These are phyloP conservation scores for Drosophila neotestacea DNA, from an alignment of 2,888 invertebrate genomes.

Conservation along the genomic window DNA sequence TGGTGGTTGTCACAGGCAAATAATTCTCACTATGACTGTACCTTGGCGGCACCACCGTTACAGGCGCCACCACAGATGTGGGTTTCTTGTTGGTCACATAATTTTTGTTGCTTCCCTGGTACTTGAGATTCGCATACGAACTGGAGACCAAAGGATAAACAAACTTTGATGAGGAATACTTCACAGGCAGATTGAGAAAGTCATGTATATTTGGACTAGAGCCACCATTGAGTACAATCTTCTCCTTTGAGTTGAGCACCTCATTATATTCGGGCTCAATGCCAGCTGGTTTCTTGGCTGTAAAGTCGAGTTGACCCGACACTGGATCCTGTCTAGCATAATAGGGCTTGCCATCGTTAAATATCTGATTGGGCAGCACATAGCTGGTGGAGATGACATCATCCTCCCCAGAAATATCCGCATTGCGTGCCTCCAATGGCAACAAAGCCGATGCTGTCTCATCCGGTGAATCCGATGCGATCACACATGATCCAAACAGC, in stretches of 20 bases:
- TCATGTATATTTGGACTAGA: constrained; percentile 88
- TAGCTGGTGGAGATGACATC: constrained; percentile 83
- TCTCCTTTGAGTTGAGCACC: constrained; percentile 86
- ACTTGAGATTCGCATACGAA: constrained; percentile 90
- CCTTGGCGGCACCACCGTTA: constrained; percentile 76
- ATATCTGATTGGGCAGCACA: constrained; percentile 87
- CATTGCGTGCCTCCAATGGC: constrained; percentile 81
- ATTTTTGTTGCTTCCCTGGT: constrained; percentile 88
- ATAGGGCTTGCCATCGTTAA: constrained; percentile 90
- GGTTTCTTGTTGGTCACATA: constrained; percentile 86
- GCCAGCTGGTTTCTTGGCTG: constrained; percentile 86
- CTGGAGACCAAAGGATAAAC: constrained; percentile 90
- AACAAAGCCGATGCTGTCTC: constrained; percentile 74
- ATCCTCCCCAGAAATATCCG: constrained; percentile 79
- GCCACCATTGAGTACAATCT: constrained; percentile 87
- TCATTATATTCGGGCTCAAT: constrained; percentile 84
- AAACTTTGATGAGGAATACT: constrained; percentile 89
- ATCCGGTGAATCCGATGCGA: constrained; percentile 23
- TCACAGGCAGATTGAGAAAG: constrained; percentile 89
- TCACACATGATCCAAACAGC: constrained; percentile 15
- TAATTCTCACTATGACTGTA: constrained; percentile 69
- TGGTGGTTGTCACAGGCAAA: constrained; percentile 79
- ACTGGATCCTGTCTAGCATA: constrained; percentile 89
- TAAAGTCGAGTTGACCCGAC: constrained; percentile 89
- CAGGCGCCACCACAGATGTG: constrained; percentile 79